Evolutionary conservation across 2,113 vertebrate genomes (phyloP), one percentile per base, ranked within the genome.

Genomic region (Tylochromis polylepis): DNA sequence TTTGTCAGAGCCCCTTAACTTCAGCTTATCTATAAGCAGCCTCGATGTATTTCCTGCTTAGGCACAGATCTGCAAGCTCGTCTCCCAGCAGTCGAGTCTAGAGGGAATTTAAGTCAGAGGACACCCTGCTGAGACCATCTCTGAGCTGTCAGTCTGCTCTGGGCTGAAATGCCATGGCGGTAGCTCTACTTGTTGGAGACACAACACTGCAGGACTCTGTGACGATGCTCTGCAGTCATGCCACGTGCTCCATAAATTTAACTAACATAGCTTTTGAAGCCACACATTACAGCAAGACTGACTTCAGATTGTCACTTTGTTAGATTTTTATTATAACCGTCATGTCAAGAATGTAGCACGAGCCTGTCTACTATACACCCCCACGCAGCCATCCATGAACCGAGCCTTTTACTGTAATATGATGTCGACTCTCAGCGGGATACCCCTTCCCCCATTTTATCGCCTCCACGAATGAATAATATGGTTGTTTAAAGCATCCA

Each of bases 61-160:
- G 78, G 24, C 53, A 75, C 81, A 77, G 49, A 59, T 77, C 81
- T 89, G 88, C 87, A 46, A 51, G 83, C 62, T 87, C 60, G 81
- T 65, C 85, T 85, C 82, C 3, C 4, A 41, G 72, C 24, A 34
- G 81, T 67, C 3, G 8, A 56, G 14, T 85, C 77, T 80, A 60
- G 11, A 12, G 84, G 75, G 60, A 79, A 82, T 72, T 87, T 9
- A 31, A 80, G 78, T 81, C 57, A 84, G 82, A 89, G 81, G 70
- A 86, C 20, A 51, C 56, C 67, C 49, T 87, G 82, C 65, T 60
- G 90, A 86, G 90, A 88, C 49, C 79, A 8, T 91, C 79, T 87
- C 87, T 5, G 84, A 84, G 88, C 86, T 93, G 91, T 92, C 90
- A 75, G 38, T 87, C 58, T 8, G 88, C 89, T 89, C 24, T 36